Evolutionary conservation across 2,797 vertebrate species (phyloP).

Genomic region (Lepilemur septentrionalis): DNA sequence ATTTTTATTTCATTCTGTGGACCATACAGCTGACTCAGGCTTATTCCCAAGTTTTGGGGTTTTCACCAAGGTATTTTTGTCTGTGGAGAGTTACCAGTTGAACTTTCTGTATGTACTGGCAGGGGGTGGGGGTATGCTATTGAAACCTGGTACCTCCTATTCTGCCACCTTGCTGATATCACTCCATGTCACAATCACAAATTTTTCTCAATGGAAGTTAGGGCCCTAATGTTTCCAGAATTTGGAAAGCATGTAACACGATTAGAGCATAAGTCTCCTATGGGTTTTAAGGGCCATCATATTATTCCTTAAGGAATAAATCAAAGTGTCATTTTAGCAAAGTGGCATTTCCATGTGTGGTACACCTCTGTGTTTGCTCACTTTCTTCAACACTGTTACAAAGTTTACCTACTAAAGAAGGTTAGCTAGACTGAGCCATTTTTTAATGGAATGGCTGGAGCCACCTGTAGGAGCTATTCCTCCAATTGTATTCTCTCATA

Average conservation of each 20-base stretch:
- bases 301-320: neutral
- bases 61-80: neutral
- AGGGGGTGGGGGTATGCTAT: neutral
- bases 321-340: neutral
- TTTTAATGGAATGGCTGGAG: neutral
- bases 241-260: neutral
- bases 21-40: neutral
- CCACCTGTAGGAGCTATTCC: neutral
- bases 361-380: neutral
- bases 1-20: neutral
- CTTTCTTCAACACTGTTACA: neutral
- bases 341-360: neutral
- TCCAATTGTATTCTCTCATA: neutral
- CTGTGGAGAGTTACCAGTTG: neutral
- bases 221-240: neutral
- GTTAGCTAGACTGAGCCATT: neutral
- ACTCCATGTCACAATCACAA: neutral
- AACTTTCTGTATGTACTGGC: neutral
- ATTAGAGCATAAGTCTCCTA: neutral
- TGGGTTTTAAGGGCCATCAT: neutral
- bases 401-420: neutral
- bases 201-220: neutral
- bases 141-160: neutral
- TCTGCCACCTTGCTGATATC: neutral
- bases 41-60: neutral